phyloP scores from a whole-genome alignment of 1,140 invertebrate species.

The Ooceraea biroi region DNA sequence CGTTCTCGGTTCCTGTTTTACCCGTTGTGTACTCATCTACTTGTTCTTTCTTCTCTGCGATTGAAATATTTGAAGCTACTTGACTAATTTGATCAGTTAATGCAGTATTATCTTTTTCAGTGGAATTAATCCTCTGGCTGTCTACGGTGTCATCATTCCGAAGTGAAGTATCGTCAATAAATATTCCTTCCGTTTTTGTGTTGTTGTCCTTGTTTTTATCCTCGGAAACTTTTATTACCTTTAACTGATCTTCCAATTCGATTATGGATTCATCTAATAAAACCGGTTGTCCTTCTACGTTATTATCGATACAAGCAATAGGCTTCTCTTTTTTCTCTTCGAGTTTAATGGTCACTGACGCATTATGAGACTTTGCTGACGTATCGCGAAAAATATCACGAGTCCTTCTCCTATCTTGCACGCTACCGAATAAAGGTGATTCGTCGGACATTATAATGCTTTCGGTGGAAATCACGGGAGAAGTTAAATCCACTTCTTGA shows the following conservation, averaged over 20 bases:
- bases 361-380: not conserved
- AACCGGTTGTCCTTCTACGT: not conserved
- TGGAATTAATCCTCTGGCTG: not conserved
- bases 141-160: conserved; percentile 18
- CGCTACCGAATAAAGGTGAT: conserved; percentile 81
- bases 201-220: not conserved
- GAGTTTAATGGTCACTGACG: not conserved
- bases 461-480: conserved; percentile 44
- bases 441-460: conserved; percentile 71
- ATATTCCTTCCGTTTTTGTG: not conserved
- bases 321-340: not conserved
- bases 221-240: not conserved
- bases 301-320: not conserved
- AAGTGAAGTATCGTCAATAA: not conserved
- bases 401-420: conserved; percentile 65
- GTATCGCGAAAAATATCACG: conserved; percentile 7
- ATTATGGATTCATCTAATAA: not conserved
- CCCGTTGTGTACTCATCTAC: not conserved
- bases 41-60: not conserved
- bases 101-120: not conserved
- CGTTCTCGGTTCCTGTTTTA: not conserved
- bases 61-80: not conserved
- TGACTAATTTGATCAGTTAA: conserved; percentile 7
- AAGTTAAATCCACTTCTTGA: conserved; percentile 15
- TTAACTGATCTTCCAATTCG: not conserved